Percentiles rank a stretch among this genome's conserved stretches.
Evolutionary conservation across 2,797 vertebrate species (phyloP).

Genomic region (Etheostoma nigrum): DNA sequence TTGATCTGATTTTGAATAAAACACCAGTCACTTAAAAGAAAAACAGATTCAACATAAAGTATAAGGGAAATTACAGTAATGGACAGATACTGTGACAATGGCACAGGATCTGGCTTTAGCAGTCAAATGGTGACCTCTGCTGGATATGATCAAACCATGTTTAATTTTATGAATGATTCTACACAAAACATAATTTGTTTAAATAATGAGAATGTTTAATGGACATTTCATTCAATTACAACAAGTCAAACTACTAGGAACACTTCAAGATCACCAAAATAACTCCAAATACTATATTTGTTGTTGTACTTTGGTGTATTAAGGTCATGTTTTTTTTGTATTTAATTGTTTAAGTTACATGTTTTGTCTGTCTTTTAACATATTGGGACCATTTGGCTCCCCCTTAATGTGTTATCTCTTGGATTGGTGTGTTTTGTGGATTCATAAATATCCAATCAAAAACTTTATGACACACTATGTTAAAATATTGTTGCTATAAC

Average conservation of each 20-base stretch:
- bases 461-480: neutral
- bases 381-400: neutral
- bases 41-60: constrained; percentile 7
- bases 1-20: constrained; percentile 20
- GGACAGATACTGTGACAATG: constrained; percentile 1
- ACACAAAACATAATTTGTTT: neutral
- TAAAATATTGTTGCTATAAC: neutral
- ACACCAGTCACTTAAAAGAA: neutral
- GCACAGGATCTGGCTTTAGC: constrained; percentile 43
- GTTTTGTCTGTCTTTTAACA: neutral
- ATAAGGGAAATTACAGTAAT: neutral
- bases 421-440: neutral
- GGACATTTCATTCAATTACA: neutral
- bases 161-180: neutral
- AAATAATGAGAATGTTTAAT: neutral
- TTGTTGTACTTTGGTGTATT: neutral
- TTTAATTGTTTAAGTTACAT: neutral
- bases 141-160: constrained; percentile 63
- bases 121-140: constrained; percentile 82
- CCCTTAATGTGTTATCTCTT: neutral
- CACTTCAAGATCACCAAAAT: neutral
- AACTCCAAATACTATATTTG: neutral
- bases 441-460: neutral
- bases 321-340: neutral
- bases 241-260: neutral